These are phyloP conservation scores for Bhutanitis thaidina DNA, from an alignment of 2,888 invertebrate species.

Conservation along the genomic window DNA sequence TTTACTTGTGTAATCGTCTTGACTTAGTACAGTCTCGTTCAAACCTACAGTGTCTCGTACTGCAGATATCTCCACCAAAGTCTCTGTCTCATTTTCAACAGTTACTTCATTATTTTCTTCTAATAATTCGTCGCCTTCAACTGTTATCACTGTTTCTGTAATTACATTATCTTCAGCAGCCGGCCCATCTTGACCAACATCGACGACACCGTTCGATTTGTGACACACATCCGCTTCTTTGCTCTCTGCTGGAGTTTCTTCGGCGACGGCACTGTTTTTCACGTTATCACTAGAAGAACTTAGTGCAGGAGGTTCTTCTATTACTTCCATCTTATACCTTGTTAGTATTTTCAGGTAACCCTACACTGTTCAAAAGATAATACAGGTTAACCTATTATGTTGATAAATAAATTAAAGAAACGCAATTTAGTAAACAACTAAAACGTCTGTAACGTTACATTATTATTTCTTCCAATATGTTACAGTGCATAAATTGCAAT, in stretches of 20 bases:
- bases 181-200: constrained; percentile 21
- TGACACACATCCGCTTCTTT: constrained; percentile 49
- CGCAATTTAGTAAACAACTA: constrained; percentile 23
- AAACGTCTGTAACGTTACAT: constrained; percentile 12
- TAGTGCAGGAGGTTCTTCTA: constrained; percentile 40
- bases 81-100: neutral
- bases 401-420: constrained; percentile 45
- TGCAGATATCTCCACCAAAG: neutral
- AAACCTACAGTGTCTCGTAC: constrained; percentile 17
- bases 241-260: constrained; percentile 34
- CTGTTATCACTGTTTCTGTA: constrained; percentile 7
- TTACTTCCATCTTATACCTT: constrained; percentile 40
- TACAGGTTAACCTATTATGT: constrained; percentile 39
- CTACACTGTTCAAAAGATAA: constrained; percentile 15
- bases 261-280: constrained; percentile 38
- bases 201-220: constrained; percentile 61
- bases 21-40: constrained; percentile 1
- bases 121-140: neutral
- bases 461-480: constrained; percentile 5
- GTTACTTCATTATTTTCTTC: constrained; percentile 5
- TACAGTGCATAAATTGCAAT: neutral
- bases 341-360: neutral
- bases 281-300: constrained; percentile 36
- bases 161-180: constrained; percentile 4
- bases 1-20: constrained; percentile 15